phyloP scores from a whole-genome alignment of 2,888 invertebrate genomes.

The Oligia strigilis region DNA sequence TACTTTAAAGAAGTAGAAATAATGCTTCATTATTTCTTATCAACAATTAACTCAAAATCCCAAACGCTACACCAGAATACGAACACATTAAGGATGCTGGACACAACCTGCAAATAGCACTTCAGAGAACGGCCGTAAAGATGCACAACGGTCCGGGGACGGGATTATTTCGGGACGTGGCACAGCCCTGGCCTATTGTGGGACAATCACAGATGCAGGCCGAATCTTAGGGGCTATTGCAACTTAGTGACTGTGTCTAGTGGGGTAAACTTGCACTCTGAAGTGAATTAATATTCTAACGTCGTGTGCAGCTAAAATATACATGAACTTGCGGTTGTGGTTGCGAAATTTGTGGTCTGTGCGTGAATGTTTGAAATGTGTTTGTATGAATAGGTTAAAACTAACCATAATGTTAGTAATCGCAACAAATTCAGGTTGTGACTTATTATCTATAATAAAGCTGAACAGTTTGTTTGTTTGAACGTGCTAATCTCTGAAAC shows the following conservation, averaged over 20 bases:
- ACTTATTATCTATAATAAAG: not conserved
- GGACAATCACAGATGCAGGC: constrained; percentile 63
- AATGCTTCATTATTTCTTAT: not conserved
- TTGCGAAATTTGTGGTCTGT: constrained; percentile 14
- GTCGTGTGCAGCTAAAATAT: constrained; percentile 11
- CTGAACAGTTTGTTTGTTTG: not conserved
- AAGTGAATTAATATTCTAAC: constrained; percentile 24
- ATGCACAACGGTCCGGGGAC: constrained; percentile 59
- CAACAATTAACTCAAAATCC: not conserved
- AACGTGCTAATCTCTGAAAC: not conserved
- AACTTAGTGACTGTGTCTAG: constrained; percentile 37
- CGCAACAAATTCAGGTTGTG: not conserved
- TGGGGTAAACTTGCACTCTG: constrained; percentile 24
- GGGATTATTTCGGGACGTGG: constrained; percentile 55
- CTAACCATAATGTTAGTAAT: constrained; percentile 1
- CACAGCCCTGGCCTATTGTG: constrained; percentile 61
- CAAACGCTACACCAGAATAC: constrained; percentile 52
- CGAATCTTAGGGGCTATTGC: constrained; percentile 46
- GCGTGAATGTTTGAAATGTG: constrained; percentile 41
- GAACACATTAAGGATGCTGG: constrained; percentile 64
- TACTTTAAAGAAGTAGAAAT: not conserved
- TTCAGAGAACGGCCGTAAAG: constrained; percentile 68
- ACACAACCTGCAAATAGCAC: constrained; percentile 68
- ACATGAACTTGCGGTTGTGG: constrained; percentile 10
- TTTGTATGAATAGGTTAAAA: constrained; percentile 9